These are phyloP conservation scores for Procavia capensis DNA, from an alignment of 2,113 vertebrate genomes.

Conservation along the genomic window DNA sequence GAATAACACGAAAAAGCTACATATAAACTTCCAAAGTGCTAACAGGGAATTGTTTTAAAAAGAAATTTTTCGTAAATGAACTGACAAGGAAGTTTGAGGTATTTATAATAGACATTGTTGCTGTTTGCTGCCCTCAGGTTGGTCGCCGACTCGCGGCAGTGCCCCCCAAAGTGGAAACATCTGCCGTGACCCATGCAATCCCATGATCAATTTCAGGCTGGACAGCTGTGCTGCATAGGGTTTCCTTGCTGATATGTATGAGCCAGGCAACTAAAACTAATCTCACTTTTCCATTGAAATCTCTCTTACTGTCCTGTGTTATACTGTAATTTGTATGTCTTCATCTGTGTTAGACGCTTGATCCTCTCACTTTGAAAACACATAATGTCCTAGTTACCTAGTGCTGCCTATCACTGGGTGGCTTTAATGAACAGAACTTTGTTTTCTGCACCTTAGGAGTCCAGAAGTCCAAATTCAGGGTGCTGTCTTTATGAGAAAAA, in stretches of 20 bases:
- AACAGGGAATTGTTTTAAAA: slow-evolving; percentile 26
- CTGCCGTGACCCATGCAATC: no score
- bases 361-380: slow-evolving; percentile 17
- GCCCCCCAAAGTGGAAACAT: no score
- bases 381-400: neutral
- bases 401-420: neutral
- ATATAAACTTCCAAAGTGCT: slow-evolving; percentile 63
- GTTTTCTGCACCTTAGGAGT: neutral
- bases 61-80: neutral
- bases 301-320: neutral
- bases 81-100: neutral
- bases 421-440: neutral
- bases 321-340: neutral
- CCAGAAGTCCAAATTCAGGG: neutral
- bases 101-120: neutral
- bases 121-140: no score
- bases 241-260: neutral
- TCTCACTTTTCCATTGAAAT: slow-evolving; percentile 9
- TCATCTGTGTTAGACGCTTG: neutral
- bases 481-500: neutral
- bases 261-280: neutral
- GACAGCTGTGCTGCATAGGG: neutral
- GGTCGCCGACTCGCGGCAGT: no score
- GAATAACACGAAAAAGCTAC: slow-evolving; percentile 70
- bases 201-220: neutral